Evolutionary conservation across 2,888 invertebrate genomes (phyloP), one percentile per base, ranked within the genome.

Genomic region (Invenusta paracnida): DNA sequence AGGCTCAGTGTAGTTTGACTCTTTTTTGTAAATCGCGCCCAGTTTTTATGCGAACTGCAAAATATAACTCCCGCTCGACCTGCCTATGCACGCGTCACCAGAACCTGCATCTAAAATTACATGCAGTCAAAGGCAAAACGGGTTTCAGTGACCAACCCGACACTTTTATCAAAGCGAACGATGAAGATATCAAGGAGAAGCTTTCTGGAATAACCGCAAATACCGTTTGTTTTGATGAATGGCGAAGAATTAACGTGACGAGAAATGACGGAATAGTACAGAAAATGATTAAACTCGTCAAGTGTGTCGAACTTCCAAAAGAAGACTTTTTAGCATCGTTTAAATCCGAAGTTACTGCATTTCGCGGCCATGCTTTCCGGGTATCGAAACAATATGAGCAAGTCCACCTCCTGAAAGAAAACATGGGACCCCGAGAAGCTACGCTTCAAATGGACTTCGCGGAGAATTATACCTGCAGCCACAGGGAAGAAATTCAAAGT

Each of bases 301-400:
- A 48, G 48, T 48, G 48, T 48, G 48, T 48, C 48, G 48, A 48
- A 48, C 48, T 48, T 48, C 48, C 48, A 48, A 48, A 48, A 48
- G 48, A 48, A 48, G 48, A 48, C 48, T 48, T 48, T 48, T 48
- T 48, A 17, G 17, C 48, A 17, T 48, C 48, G 48, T 48, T 48
- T 48, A 48, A 48, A 48, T 48, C 48, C 17, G 48, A 48, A 48
- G 48, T 48, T 48, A 48, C 48, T 48, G 17, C 48, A 48, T 48
- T 48, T 48, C 48, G 48, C 48, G 48, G 48, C 48, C 48, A 48
- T 48, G 48, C 48, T 48, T 48, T 48, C n/a, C 48, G 87, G 48
- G 83, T 88, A n/a, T 17, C 67, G 0, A 87, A 2, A 31, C 88
- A 88, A 67, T 88, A 87, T 83, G 79, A 85, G 27, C 67, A 87